These are phyloP conservation scores for Crepidodera aurea DNA, from an alignment of 2,888 invertebrate species.

Conservation along the genomic window DNA sequence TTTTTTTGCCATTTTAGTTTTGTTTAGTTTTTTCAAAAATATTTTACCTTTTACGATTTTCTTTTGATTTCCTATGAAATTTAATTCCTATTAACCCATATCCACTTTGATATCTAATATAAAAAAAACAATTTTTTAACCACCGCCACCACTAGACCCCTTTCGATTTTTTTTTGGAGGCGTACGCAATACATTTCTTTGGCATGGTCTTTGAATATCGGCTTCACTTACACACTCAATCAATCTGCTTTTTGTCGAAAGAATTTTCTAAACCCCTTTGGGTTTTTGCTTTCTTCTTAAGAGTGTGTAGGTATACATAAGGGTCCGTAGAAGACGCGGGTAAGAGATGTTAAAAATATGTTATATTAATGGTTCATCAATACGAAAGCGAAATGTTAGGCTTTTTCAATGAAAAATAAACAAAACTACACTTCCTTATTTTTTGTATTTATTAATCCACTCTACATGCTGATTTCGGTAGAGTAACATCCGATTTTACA, in stretches of 20 bases:
- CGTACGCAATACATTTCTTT: slow-evolving; percentile 8
- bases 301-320: slow-evolving; percentile 6
- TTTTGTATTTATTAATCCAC: too few relatives aligned
- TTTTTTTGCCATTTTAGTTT: too few relatives aligned
- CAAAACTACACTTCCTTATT: too few relatives aligned
- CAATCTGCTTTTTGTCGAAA: slow-evolving; percentile 23
- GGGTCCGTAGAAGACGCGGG: slow-evolving; percentile 4
- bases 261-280: neutral
- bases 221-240: slow-evolving; percentile 28
- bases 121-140: neutral
- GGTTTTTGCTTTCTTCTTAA: slow-evolving; percentile 6
- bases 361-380: slow-evolving; percentile 8
- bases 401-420: too few relatives aligned
- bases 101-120: too few relatives aligned
- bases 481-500: too few relatives aligned
- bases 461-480: too few relatives aligned
- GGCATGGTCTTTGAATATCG: slow-evolving; percentile 22
- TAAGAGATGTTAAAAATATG: neutral
- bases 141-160: neutral
- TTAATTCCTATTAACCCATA: too few relatives aligned
- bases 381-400: neutral
- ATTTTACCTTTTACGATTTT: too few relatives aligned
- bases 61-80: too few relatives aligned
- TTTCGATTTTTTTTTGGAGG: neutral
- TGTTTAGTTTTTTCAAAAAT: too few relatives aligned